Conservation (phyloP, 2,797 vertebrate genomes). For the Fundulus diaphanus region DNA sequence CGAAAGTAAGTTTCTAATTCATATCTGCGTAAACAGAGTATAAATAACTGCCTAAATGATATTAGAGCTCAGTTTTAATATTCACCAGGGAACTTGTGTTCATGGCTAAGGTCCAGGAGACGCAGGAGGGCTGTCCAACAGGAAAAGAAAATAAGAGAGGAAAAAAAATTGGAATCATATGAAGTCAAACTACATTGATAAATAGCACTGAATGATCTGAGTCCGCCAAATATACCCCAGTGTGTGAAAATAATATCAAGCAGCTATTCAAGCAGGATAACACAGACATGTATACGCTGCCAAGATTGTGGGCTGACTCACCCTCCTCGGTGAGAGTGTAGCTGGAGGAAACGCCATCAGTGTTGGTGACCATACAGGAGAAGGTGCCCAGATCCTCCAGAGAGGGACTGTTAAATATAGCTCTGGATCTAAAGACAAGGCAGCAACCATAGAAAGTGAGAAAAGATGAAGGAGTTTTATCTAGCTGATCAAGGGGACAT, state of each 20-base stretch:
- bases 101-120: constrained; percentile 92
- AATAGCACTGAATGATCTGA: constrained; percentile 1
- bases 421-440: constrained; percentile 85
- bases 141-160: constrained; percentile 25
- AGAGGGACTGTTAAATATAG: constrained; percentile 90
- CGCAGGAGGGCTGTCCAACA: constrained; percentile 87
- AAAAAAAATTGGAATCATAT: constrained; percentile 26
- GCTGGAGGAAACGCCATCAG: constrained; percentile 93
- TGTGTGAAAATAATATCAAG: constrained; percentile 29
- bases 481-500: neutral
- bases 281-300: constrained; percentile 9
- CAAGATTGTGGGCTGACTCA: constrained; percentile 70
- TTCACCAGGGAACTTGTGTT: constrained; percentile 95
- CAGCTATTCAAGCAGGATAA: constrained; percentile 43
- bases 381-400: constrained; percentile 93
- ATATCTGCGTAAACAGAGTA: neutral
- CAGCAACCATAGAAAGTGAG: constrained; percentile 3
- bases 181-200: constrained; percentile 10
- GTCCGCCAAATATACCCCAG: constrained; percentile 8
- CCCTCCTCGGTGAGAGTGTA: constrained; percentile 94
- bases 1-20: neutral
- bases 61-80: constrained; percentile 37
- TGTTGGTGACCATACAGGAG: constrained; percentile 92
- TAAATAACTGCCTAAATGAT: neutral
- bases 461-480: constrained; percentile 2